Evolutionary conservation across 2,888 invertebrate genomes (phyloP), one percentile per base, ranked within the genome.

Genomic region (Herminia tarsipennalis): DNA sequence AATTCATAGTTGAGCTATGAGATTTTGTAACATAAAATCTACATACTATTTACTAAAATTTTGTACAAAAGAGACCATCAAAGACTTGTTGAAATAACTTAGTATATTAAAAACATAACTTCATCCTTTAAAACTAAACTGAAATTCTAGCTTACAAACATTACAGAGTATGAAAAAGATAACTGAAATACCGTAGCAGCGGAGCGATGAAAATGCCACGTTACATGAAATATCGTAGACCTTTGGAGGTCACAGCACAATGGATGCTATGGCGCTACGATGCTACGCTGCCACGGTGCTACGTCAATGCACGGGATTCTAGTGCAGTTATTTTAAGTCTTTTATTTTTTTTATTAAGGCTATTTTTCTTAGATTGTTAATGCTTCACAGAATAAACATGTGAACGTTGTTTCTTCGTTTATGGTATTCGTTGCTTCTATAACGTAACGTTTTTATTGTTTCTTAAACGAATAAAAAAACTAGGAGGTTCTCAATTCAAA

Each of bases 201-300:
- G 42, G 48, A 35, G 30, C 56, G 59, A 53, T 62, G 61, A 63
- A 63, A 62, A 62, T 63, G 61, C 53, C 64, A 49, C 27, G 35
- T 24, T 35, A 40, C 40, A 53, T 62, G 56, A 59, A 59, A 56
- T 62, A 62, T 62, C 34, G 61, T 40, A 21, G 53, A 59, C 59
- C 44, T 53, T 42, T 16, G 5, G 56, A 59, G 64, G 64, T 63
- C 64, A 59, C 14, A 39, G 28, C 44, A 62, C 58, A 59, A 59
- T 62, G 28, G 41, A 37, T 36, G 48, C 25, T 34, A 40, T 22
- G 5, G 12, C 21, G 41, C 22, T 40, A 36, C 35, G 35, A 1
- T 10, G 24, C 34, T 36, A 37, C 36, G 29, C 6, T 2, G 12
- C 30, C 29, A 32, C 18, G 12, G n/a, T 29, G 42, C 24, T 30